These are phyloP conservation scores for Pocillopora verrucosa DNA, from an alignment of 64 coral and sea anemone genomes.

Conservation along the genomic window DNA sequence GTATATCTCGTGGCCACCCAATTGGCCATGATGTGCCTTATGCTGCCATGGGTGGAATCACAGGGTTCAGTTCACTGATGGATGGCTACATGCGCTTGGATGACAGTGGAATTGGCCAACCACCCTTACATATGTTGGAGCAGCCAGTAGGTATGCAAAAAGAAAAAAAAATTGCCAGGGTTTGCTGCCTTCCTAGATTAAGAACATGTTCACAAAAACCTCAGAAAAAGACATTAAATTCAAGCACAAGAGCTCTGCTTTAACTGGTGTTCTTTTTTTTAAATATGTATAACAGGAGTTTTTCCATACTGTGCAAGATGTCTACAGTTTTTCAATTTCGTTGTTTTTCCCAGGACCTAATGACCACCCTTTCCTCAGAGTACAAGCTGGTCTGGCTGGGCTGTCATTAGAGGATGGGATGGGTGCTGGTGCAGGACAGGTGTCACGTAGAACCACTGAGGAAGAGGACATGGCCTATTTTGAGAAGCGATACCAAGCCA, in stretches of 20 bases:
- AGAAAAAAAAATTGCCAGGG: neutral
- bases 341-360: constrained; percentile 56
- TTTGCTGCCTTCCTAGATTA: no score
- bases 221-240: no score
- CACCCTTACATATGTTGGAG: constrained; percentile 68
- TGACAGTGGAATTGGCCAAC: constrained; percentile 89
- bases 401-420: constrained; percentile 75
- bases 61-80: constrained; percentile 96
- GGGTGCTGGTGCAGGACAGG: neutral
- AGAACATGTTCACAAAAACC: no score
- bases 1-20: constrained; percentile 75
- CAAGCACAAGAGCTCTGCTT: no score
- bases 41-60: constrained; percentile 97
- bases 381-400: constrained; percentile 66
- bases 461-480: constrained; percentile 97
- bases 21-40: constrained; percentile 98
- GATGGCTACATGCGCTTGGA: constrained; percentile 97
- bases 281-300: neutral
- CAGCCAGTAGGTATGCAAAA: constrained; percentile 63
- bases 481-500: constrained; percentile 91
- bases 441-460: constrained; percentile 61
- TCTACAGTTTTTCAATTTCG: neutral
- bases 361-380: constrained; percentile 93
- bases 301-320: neutral
- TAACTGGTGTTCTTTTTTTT: no score